Evolutionary conservation across 1,140 invertebrate species (phyloP), one percentile per base, ranked within the genome.

Genomic region (Tenebrio molitor): DNA sequence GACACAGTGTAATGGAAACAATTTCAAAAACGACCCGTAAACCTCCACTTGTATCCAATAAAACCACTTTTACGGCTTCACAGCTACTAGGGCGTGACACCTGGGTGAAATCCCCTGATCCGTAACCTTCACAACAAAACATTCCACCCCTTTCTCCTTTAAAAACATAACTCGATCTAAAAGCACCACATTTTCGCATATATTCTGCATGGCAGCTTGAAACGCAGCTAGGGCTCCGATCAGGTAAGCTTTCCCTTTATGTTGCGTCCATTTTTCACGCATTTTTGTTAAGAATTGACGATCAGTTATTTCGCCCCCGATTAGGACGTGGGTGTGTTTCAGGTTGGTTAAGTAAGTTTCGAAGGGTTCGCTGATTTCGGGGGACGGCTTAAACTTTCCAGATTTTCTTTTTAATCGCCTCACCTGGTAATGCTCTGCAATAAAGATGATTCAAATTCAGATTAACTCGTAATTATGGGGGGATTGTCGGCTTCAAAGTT

Each of bases 151-250:
- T 65, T 85, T 82, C 79, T 92, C 90, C 74, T 84, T 79, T 42
- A 92, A 84, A 80, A 87, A 92, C 39, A 88, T 82, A 53, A 90
- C 78, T 74, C 91, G 86, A 78, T 93, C 91, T 16, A 89, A 83
- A 10, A 92, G 83, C 29, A 93, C 82, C n/a, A 91, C 78, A 74
- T 89, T 90, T 82, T 93, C 91, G 74, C 91, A 88, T 7, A 91
- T 81, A 71, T 85, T 74, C 81, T 85, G 82, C 81, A 83, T 74
- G 14, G 85, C 72, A 75, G 84, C 78, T 78, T 88, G 83, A 71
- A 86, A 77, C 46, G 25, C 73, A 36, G 66, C 68, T 75, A 78
- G 68, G 77, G 78, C 77, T 82, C 80, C 78, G 71, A 81, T 81
- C 79, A 85, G 36, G 25, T 67, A 21, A 66, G 73, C 79, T 42